Evolutionary conservation across 1,140 invertebrate species (phyloP).

Genomic region (Drosophila arawakana): DNA sequence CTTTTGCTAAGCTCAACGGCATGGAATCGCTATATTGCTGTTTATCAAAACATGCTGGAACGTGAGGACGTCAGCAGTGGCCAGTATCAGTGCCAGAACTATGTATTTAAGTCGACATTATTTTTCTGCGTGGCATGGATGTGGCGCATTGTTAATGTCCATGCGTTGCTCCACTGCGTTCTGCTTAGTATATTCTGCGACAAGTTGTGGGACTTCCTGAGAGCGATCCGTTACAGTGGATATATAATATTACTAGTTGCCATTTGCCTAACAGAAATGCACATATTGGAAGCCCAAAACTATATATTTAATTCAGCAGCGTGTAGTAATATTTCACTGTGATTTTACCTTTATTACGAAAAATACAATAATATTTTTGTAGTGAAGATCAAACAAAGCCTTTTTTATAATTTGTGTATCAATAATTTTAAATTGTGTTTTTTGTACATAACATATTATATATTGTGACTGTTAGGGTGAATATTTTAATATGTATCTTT

Average conservation of each 20-base stretch:
- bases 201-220: conserved; percentile 90
- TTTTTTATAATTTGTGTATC: conserved; percentile 59
- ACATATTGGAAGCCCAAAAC: conserved; percentile 86
- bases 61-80: conserved; percentile 85
- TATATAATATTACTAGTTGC: conserved; percentile 86
- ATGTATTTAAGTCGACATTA: conserved; percentile 86
- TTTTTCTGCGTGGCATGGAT: conserved; percentile 90
- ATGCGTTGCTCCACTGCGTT: conserved; percentile 90
- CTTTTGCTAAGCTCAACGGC: conserved; percentile 89
- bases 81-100: conserved; percentile 86
- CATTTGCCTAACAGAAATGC: conserved; percentile 87
- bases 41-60: conserved; percentile 91
- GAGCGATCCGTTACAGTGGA: conserved; percentile 87
- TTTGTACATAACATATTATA: conserved; percentile 26
- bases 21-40: conserved; percentile 92
- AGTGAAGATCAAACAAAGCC: conserved; percentile 65
- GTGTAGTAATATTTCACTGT: conserved; percentile 82
- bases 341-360: conserved; percentile 78
- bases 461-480: conserved; percentile 33
- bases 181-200: conserved; percentile 92
- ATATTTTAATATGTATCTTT: conserved; percentile 36
- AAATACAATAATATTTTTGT: conserved; percentile 80
- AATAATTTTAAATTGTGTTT: conserved; percentile 48
- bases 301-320: conserved; percentile 85
- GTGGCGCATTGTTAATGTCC: conserved; percentile 92